Evolutionary conservation across 2,888 invertebrate genomes (phyloP).

Genomic region (Pyrgus malvae): DNA sequence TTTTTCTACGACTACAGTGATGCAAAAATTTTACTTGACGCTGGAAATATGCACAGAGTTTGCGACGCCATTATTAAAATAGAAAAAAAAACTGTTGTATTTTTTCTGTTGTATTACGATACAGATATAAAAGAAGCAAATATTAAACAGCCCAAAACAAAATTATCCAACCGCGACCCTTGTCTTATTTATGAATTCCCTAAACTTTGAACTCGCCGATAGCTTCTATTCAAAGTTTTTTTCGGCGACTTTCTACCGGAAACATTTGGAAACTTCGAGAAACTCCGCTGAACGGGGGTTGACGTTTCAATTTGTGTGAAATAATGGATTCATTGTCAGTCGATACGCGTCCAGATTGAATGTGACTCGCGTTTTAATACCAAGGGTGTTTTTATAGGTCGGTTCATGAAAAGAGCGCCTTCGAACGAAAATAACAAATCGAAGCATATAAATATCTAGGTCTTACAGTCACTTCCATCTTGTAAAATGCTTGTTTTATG

Average conservation of each 20-base stretch:
- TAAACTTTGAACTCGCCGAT: background rate
- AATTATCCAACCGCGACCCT: background rate
- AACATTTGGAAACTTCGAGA: conserved; percentile 14
- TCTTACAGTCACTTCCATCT: too few species aligned
- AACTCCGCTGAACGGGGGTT: conserved; percentile 1
- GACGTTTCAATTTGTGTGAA: conserved; percentile 19
- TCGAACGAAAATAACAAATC: too few species aligned
- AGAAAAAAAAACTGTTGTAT: too few species aligned
- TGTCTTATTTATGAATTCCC: background rate
- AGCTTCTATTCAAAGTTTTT: conserved; percentile 4
- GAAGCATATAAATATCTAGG: background rate
- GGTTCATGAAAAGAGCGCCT: background rate
- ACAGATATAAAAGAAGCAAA: background rate
- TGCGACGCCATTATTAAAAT: too few species aligned
- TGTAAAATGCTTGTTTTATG: too few species aligned
- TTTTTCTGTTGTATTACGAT: background rate
- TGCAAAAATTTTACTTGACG: too few species aligned
- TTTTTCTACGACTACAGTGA: too few species aligned
- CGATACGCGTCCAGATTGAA: conserved; percentile 9
- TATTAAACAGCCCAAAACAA: background rate
- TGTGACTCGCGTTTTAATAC: conserved; percentile 20
- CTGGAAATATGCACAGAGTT: too few species aligned
- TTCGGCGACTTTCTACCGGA: conserved; percentile 15
- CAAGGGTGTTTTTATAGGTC: background rate
- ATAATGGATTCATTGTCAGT: conserved; percentile 12